These are phyloP conservation scores for Halichondria panicea DNA, from an alignment of 37 sponge, comb jelly and placozoan species.

Conservation along the genomic window DNA sequence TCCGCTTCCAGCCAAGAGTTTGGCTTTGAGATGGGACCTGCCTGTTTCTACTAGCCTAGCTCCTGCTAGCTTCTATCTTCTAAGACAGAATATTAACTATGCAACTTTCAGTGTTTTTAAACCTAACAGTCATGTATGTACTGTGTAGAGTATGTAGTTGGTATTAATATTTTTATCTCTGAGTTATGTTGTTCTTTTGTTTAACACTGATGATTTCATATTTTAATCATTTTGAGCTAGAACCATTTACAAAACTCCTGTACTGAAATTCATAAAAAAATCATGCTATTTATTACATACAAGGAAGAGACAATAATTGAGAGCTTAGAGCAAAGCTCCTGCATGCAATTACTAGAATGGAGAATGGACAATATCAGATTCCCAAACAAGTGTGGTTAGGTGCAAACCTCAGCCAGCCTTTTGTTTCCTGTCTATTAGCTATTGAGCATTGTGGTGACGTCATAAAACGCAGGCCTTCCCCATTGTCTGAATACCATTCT, in stretches of 20 bases:
- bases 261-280: too few species aligned
- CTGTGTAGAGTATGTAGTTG: too few species aligned
- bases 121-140: not conserved
- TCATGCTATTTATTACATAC: too few species aligned
- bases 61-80: too few species aligned
- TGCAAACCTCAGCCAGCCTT: slow-evolving; percentile 28
- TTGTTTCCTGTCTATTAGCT: slow-evolving; percentile 15
- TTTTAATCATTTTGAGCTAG: too few species aligned
- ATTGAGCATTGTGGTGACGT: not conserved
- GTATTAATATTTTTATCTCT: too few species aligned
- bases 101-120: not conserved
- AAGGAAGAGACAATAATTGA: too few species aligned
- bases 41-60: slow-evolving; percentile 54
- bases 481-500: slow-evolving; percentile 13
- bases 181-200: not conserved
- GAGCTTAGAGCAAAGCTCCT: too few species aligned
- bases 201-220: too few species aligned
- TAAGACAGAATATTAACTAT: not conserved
- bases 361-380: not conserved
- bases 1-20: slow-evolving; percentile 42
- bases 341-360: not conserved
- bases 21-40: slow-evolving; percentile 76
- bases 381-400: not conserved
- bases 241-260: too few species aligned
- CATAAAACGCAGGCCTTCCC: slow-evolving; percentile 19